These are phyloP conservation scores for Heliconius ismenius DNA, from an alignment of 2,888 invertebrate species.

Conservation along the genomic window DNA sequence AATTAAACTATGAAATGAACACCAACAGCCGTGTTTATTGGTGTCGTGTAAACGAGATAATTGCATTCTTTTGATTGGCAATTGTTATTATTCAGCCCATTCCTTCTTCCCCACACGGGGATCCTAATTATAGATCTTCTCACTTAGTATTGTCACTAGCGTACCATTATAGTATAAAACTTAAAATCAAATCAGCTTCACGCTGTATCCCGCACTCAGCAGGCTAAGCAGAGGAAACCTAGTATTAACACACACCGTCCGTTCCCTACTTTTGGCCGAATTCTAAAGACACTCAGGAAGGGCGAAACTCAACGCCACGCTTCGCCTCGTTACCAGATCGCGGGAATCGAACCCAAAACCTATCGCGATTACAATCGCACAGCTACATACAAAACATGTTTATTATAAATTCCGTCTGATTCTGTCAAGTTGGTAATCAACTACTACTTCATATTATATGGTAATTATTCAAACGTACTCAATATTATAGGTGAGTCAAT, in stretches of 20 bases:
- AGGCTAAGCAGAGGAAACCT: too few relatives aligned
- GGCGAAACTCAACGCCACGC: too few relatives aligned
- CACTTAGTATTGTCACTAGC: neutral
- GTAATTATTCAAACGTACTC: neutral
- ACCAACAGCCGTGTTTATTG: slow-evolving; percentile 23
- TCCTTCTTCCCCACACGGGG: neutral
- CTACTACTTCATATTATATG: neutral
- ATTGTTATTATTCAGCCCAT: slow-evolving; percentile 24
- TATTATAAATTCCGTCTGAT: too few relatives aligned
- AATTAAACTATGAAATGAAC: slow-evolving; percentile 17
- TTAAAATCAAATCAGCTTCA: too few relatives aligned
- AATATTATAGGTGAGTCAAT: slow-evolving; percentile 15
- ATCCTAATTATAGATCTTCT: slow-evolving; percentile 23
- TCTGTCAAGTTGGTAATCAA: slow-evolving; percentile 5
- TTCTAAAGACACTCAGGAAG: too few relatives aligned
- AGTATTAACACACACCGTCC: too few relatives aligned
- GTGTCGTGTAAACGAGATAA: slow-evolving; percentile 35
- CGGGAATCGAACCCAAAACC: neutral
- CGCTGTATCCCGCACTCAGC: too few relatives aligned
- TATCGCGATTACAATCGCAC: neutral
- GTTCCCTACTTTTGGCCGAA: too few relatives aligned
- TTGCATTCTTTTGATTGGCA: slow-evolving; percentile 33
- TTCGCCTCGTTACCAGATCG: neutral
- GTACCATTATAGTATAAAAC: too few relatives aligned
- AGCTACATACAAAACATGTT: too few relatives aligned